A percentile compares a stretch with the other conserved stretches of the same genome.
phyloP scores from a whole-genome alignment of 2,888 invertebrate species.

The Volucella bombylans region DNA sequence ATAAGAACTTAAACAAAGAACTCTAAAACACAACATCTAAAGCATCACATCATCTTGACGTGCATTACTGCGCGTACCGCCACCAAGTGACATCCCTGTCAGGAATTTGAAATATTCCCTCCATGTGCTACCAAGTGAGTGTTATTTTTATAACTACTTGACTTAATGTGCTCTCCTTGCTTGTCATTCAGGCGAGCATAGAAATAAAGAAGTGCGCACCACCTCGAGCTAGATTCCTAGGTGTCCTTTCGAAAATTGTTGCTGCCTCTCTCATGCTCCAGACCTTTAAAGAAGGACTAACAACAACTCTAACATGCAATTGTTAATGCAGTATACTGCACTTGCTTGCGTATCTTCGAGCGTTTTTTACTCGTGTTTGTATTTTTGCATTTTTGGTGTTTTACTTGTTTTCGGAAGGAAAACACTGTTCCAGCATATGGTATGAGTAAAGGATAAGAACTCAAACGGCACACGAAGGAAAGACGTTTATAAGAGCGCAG shows the following conservation, averaged over 20 bases:
- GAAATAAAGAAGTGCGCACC: neutral
- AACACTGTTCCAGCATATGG: constrained; percentile 28
- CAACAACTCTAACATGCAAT: constrained; percentile 49
- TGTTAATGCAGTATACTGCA: constrained; percentile 67
- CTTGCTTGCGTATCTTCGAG: constrained; percentile 62
- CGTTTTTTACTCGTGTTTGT: constrained; percentile 40
- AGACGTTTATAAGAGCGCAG: neutral
- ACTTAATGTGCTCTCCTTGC: constrained; percentile 44
- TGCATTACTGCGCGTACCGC: constrained; percentile 10
- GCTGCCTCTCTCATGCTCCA: neutral
- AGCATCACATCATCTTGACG: constrained; percentile 41
- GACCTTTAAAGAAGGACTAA: constrained; percentile 14
- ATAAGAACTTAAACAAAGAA: constrained; percentile 19
- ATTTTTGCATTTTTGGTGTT: constrained; percentile 24
- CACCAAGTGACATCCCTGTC: constrained; percentile 46
- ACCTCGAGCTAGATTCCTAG: neutral
- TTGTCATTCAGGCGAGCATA: constrained; percentile 23
- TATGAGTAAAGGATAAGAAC: constrained; percentile 17
- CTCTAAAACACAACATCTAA: constrained; percentile 32
- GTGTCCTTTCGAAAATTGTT: constrained; percentile 12
- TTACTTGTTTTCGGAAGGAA: constrained; percentile 27
- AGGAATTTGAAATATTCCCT: constrained; percentile 54
- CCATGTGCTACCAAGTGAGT: constrained; percentile 48
- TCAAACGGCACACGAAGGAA: constrained; percentile 37
- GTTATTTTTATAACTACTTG: constrained; percentile 61